Evolutionary conservation across 2,113 vertebrate species (phyloP).

Genomic region (Nansenia antarctica): DNA sequence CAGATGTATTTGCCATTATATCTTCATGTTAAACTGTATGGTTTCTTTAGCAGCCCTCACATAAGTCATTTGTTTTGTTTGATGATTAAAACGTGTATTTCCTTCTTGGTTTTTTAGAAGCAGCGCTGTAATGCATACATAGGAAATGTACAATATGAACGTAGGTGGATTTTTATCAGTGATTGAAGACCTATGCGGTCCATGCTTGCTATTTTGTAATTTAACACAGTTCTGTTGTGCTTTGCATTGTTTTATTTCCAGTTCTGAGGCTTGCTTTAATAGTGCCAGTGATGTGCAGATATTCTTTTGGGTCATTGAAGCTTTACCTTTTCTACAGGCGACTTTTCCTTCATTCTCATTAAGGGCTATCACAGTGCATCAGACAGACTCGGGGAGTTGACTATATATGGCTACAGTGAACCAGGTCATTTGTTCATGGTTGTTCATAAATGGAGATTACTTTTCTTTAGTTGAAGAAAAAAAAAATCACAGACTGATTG

Average conservation of each 20-base stretch:
- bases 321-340: constrained; percentile 57
- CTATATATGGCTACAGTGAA: constrained; percentile 21
- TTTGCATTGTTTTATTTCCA: constrained; percentile 49
- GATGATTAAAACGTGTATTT: constrained; percentile 39
- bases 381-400: constrained; percentile 28
- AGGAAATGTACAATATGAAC: constrained; percentile 71
- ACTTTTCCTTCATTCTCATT: constrained; percentile 71
- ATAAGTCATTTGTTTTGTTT: constrained; percentile 28
- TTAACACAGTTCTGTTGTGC: constrained; percentile 45
- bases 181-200: constrained; percentile 57
- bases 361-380: constrained; percentile 75
- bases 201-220: constrained; percentile 62
- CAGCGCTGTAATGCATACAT: constrained; percentile 68
- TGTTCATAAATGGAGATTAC: constrained; percentile 41
- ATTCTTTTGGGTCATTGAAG: constrained; percentile 53
- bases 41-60: constrained; percentile 60
- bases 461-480: constrained; percentile 31
- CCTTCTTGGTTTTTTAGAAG: constrained; percentile 54
- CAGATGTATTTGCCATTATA: constrained; percentile 53
- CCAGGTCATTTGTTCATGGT: background rate
- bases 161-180: constrained; percentile 62
- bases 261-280: constrained; percentile 63
- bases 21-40: constrained; percentile 56
- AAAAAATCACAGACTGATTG: constrained; percentile 38
- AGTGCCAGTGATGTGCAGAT: constrained; percentile 69